phyloP scores from a whole-genome alignment of 2,797 vertebrate species.

The Danio choprae region DNA sequence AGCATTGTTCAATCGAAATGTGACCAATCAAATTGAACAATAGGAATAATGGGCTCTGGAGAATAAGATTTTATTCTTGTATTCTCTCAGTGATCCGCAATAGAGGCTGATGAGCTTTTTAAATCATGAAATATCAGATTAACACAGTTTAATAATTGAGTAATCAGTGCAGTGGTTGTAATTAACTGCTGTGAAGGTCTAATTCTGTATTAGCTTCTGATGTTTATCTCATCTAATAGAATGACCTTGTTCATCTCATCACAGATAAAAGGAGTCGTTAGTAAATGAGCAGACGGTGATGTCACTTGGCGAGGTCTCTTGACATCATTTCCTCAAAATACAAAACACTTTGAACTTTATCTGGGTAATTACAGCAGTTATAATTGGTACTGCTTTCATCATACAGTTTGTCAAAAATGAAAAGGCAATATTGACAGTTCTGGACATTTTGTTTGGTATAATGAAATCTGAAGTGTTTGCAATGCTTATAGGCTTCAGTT shows the following conservation, averaged over 20 bases:
- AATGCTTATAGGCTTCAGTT: constrained; percentile 1
- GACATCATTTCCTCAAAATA: not conserved
- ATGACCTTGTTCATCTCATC: not conserved
- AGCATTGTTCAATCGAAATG: not conserved
- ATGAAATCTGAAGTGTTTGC: not conserved
- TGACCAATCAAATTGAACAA: not conserved
- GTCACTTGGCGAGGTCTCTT: not conserved
- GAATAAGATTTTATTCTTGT: constrained; percentile 6
- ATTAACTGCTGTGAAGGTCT: constrained; percentile 4
- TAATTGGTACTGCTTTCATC: constrained; percentile 2
- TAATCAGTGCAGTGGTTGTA: constrained; percentile 8
- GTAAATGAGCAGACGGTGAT: constrained; percentile 4
- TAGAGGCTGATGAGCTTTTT: not conserved
- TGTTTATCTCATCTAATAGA: not conserved
- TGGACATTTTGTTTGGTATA: not conserved
- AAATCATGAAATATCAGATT: constrained; percentile 14
- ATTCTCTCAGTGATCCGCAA: constrained; percentile 10
- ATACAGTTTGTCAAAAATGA: constrained; percentile 11
- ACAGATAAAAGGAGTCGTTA: constrained; percentile 1
- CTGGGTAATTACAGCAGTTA: not conserved
- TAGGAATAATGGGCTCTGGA: not conserved
- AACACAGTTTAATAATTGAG: not conserved
- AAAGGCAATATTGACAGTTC: not conserved
- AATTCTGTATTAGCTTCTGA: not conserved
- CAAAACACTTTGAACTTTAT: constrained; percentile 16